These are phyloP conservation scores for Poecilia wingei DNA, from an alignment of 2,797 vertebrate species.

Conservation along the genomic window DNA sequence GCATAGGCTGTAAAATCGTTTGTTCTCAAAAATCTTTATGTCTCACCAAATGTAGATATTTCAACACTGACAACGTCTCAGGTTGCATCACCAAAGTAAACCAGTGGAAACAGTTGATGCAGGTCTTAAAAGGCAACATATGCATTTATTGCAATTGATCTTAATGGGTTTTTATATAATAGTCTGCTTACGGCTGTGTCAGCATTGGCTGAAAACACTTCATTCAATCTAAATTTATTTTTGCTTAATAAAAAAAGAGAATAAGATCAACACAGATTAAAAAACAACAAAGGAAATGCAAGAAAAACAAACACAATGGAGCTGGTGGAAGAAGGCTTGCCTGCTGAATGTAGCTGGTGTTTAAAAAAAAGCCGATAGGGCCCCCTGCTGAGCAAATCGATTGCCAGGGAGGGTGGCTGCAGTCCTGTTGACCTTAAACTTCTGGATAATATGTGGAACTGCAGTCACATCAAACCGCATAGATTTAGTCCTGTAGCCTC, in stretches of 20 bases:
- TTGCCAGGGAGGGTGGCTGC: too few relatives aligned
- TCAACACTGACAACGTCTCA: background rate
- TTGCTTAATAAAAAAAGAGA: background rate
- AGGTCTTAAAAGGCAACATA: background rate
- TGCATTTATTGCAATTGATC: background rate
- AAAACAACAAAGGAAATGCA: background rate
- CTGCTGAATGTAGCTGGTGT: background rate
- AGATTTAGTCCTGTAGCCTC: too few relatives aligned
- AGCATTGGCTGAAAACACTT: background rate
- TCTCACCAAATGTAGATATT: background rate
- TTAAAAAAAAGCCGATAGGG: background rate
- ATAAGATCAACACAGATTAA: background rate
- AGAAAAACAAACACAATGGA: background rate
- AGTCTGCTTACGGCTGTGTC: background rate
- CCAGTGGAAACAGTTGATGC: background rate
- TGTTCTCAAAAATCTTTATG: background rate
- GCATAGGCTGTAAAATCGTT: background rate
- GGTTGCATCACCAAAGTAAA: background rate
- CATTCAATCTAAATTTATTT: background rate
- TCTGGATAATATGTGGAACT: too few relatives aligned
- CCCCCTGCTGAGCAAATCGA: too few relatives aligned
- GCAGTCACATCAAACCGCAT: too few relatives aligned
- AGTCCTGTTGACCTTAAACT: too few relatives aligned
- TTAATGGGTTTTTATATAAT: background rate
- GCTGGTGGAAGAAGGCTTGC: background rate